Base-by-base conservation (phyloP, 2,797 vertebrate species). In the Rallus crepitans region DNA sequence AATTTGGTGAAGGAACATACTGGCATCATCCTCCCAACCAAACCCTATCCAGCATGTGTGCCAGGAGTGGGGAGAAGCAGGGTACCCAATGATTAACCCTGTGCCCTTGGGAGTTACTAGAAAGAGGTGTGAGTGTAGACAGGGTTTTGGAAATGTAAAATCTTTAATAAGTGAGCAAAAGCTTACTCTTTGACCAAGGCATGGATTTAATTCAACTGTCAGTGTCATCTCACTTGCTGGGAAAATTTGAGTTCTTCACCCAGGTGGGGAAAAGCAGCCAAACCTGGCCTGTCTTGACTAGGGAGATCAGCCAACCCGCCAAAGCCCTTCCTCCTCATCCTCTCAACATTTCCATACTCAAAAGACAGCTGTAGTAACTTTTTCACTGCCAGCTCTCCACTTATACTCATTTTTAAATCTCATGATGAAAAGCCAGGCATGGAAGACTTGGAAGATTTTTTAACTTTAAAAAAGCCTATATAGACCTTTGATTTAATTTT, bases 41-140 rank as follows among this genome's bases (percentile, higher is more conserved):
- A 90, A 78, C 25, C 21, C 53, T 68, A 39, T 16, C 31, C 31
- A 35, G 42, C 1, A 0, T 2, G 18, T 6, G 21, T 11, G 33
- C 20, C n/a, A 5, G 25, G 11, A 47, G 1, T 0, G 4, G 8
- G 25, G 17, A 77, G 16, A 64, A 77, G n/a, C 1, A 3, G 3
- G 15, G 13, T 30, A 75, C 14, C 30, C 9, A 2, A 56, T 20
- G 18, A 75, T 40, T 30, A 63, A 14, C 30, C 19, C 21, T 2
- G 6, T 55, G 31, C n/a, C 48, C 16, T 48, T 85, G 70, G 70
- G 14, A 77, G 17, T 53, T 76, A 55, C 7, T 53, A 56, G n/a
- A 6, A 45, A 2, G 21, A 70, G 87, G 71, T 0, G 4, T 6
- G 3, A 8, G 11, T 52, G 8, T 6, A 72, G 71, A 50, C 12